Evolutionary conservation across 2,797 vertebrate species (phyloP).

Genomic region (Molossus molossus): DNA sequence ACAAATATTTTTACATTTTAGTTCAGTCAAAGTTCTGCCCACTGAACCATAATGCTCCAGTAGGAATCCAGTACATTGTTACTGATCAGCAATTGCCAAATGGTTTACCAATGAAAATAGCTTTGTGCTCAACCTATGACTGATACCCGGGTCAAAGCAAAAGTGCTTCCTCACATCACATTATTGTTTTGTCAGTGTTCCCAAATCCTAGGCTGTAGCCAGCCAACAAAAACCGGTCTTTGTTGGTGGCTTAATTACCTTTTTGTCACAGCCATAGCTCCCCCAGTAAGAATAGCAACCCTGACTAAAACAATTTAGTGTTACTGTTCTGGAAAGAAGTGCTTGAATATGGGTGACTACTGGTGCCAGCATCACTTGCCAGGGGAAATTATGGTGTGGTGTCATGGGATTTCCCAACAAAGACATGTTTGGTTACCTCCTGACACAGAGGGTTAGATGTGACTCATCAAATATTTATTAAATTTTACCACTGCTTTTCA

Average conservation of each 20-base stretch:
- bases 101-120: constrained; percentile 73
- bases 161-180: constrained; percentile 19
- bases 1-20: constrained; percentile 62
- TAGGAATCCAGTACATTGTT: constrained; percentile 64
- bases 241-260: constrained; percentile 67
- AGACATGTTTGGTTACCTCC: background rate
- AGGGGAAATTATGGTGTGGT: background rate
- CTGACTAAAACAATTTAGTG: constrained; percentile 75
- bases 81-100: constrained; percentile 70
- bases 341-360: background rate
- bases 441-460: constrained; percentile 11
- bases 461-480: background rate
- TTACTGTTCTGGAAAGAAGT: constrained; percentile 74
- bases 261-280: constrained; percentile 30
- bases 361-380: background rate
- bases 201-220: constrained; percentile 46
- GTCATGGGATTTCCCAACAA: constrained; percentile 61
- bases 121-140: constrained; percentile 72
- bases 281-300: constrained; percentile 69
- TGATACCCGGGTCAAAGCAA: constrained; percentile 70
- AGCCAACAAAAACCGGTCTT: constrained; percentile 66
- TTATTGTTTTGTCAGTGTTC: constrained; percentile 70
- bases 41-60: constrained; percentile 29
- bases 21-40: constrained; percentile 40
- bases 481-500: background rate